Evolutionary conservation across 2,797 vertebrate genomes (phyloP), one percentile per base, ranked within the genome.

Genomic region (Urosaurus nigricauda): DNA sequence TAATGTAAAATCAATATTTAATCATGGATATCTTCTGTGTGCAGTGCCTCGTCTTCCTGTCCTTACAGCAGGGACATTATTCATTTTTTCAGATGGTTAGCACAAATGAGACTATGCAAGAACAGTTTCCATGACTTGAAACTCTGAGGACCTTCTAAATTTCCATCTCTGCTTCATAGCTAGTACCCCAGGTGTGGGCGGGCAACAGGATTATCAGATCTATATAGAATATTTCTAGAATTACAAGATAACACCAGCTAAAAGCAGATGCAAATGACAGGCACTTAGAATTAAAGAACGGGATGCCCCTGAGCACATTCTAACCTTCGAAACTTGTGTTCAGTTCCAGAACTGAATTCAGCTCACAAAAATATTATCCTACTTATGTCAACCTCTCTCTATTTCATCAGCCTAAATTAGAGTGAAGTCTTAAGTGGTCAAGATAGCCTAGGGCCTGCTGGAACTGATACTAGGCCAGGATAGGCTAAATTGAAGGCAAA

Each of bases 1-100:
- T 89, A 93, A 91, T 85, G 56, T 90, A 93, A 95, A 95, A 94
- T 92, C 93, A 95, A 91, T 96, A 94, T 93, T 94, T 95, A 92
- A 93, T 94, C 89, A 92, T 70, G 0, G 0, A 11, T 91, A 82
- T 58, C 81, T 92, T 68, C 1, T 91, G 43, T 91, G 56, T 90
- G 90, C 74, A 85, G 90, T 88, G 56, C 63, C 65, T 90, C 35
- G 93, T 83, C 74, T 90, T 47, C 65, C 83, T 89, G 87, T 90
- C 0, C 2, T 94, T 93, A 87, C 83, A 86, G 51, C 53, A 75
- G 63, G 14, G 78, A 29, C 86, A 90, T 93, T 91, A 19, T 73
- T 90, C 78, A 89, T 35, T 90, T 84, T 88, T 26, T 24, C 87
- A 37, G 43, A 32, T 17, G 37, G 17, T 26, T 65, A 82, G 17